These are phyloP conservation scores for Microtus oregoni DNA, from an alignment of 2,113 vertebrate species.

Conservation along the genomic window DNA sequence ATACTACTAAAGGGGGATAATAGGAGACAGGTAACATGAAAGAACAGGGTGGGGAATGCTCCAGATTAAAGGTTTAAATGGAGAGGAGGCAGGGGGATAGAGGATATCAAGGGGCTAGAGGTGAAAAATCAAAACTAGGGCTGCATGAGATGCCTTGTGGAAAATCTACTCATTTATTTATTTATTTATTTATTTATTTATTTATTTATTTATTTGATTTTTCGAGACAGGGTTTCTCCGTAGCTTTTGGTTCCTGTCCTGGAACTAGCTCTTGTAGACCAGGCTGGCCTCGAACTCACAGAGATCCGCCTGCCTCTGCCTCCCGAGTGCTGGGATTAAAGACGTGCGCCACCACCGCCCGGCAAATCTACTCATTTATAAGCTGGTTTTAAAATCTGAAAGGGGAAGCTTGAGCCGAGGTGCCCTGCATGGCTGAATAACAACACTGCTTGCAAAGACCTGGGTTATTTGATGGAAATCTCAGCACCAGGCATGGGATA, in stretches of 20 bases:
- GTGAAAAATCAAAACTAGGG: background rate
- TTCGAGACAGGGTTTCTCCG: too few relatives aligned
- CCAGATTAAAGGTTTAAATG: background rate
- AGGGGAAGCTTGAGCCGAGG: background rate
- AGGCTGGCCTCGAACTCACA: too few relatives aligned
- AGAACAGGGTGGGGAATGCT: background rate
- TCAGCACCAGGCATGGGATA: background rate
- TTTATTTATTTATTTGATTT: too few relatives aligned
- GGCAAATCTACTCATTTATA: background rate
- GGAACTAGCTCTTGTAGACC: too few relatives aligned
- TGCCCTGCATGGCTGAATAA: background rate
- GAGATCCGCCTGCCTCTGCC: too few relatives aligned
- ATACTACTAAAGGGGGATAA: too few relatives aligned
- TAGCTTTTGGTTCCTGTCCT: too few relatives aligned
- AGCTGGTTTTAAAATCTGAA: background rate
- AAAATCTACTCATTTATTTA: background rate
- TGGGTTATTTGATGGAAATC: background rate
- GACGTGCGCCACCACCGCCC: too few relatives aligned
- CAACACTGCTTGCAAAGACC: background rate
- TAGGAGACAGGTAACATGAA: too few relatives aligned
- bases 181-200: background rate
- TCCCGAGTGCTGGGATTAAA: too few relatives aligned
- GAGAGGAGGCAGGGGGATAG: background rate
- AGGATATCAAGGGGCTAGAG: too few relatives aligned
- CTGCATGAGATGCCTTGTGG: background rate